Percentiles rank a stretch among this genome's conserved stretches.
Evolutionary conservation across 2,797 vertebrate species (phyloP).

Genomic region (Aplochiton taeniatus): DNA sequence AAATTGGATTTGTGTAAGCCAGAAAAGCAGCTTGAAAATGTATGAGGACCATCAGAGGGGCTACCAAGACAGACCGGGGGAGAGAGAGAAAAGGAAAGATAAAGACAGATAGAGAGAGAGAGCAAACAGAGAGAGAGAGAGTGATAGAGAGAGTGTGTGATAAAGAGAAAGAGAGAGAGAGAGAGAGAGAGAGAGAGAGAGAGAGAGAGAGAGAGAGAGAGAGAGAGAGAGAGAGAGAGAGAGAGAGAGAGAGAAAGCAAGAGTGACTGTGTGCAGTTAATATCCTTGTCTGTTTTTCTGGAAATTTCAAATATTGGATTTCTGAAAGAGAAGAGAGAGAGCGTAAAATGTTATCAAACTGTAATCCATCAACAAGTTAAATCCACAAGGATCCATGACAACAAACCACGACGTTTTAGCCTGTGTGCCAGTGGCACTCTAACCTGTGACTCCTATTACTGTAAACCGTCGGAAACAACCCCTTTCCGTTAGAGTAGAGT

Average conservation of each 20-base stretch:
- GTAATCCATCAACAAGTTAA: too few relatives aligned
- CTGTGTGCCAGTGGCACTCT: too few relatives aligned
- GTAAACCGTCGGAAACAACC: too few relatives aligned
- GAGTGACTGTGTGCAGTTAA: background rate
- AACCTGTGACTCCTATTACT: too few relatives aligned
- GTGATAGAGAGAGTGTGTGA: slow-evolving; percentile 17
- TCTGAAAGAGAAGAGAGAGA: too few relatives aligned
- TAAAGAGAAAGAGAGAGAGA: slow-evolving; percentile 7
- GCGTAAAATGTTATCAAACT: too few relatives aligned
- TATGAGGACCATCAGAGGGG: slow-evolving; percentile 29
- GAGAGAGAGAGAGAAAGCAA: background rate
- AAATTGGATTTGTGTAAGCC: slow-evolving; percentile 55
- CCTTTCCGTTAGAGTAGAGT: too few relatives aligned
- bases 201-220: slow-evolving; percentile 5
- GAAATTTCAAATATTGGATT: too few relatives aligned
- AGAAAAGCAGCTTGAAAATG: slow-evolving; percentile 41
- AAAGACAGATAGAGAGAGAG: background rate
- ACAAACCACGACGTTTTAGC: too few relatives aligned
- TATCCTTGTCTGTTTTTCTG: too few relatives aligned
- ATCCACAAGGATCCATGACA: too few relatives aligned
- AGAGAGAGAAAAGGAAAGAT: slow-evolving; percentile 8
- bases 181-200: background rate
- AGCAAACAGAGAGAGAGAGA: background rate
- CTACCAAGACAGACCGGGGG: background rate
- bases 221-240: background rate